Evolutionary conservation across 2,888 invertebrate species (phyloP), one percentile per base, ranked within the genome.

Genomic region (Agapostemon virescens): DNA sequence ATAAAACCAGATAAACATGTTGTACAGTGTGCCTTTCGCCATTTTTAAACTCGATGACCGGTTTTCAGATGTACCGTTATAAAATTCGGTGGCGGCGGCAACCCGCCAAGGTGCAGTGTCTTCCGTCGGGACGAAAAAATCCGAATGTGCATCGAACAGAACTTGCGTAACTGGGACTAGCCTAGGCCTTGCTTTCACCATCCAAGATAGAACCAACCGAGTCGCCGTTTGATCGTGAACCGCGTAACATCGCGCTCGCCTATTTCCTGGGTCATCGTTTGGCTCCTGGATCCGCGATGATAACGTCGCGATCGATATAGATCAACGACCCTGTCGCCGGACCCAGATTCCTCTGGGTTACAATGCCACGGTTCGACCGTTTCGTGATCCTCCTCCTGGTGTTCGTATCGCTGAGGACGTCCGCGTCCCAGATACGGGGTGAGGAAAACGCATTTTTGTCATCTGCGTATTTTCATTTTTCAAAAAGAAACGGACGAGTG

Each of bases 141-240:
- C 38, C 52, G 42, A 74, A 78, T 66, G 26, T 71, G 36, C 66
- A 73, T 67, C 75, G 75, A 69, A 79, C 74, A 77, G 68, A 84
- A 55, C 76, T 85, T 82, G 69, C 74, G 73, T 76, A 81, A 85
- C 74, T 73, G 67, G 71, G 77, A 75, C 40, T 83, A 86, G 82
- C 82, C 77, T 81, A 87, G 77, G 79, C 81, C 84, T 87, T 86
- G 85, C 86, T 87, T 87, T 87, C 86, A 86, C 87, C 83, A n/a
- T 72, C 73, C 75, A 40, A 68, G 58, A 74, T 78, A 69, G 72
- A 38, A 78, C 58, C 81, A 74, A 66, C 70, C 63, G 81, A 82
- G 83, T 82, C 77, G 69, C 52, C 77, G 72, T 49, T 76, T 78
- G 74, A 76, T 72, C 85, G 84, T 71, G 85, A 84, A 79, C 77